phyloP scores from a whole-genome alignment of 2,797 vertebrate species.

The Falco cherrug region DNA sequence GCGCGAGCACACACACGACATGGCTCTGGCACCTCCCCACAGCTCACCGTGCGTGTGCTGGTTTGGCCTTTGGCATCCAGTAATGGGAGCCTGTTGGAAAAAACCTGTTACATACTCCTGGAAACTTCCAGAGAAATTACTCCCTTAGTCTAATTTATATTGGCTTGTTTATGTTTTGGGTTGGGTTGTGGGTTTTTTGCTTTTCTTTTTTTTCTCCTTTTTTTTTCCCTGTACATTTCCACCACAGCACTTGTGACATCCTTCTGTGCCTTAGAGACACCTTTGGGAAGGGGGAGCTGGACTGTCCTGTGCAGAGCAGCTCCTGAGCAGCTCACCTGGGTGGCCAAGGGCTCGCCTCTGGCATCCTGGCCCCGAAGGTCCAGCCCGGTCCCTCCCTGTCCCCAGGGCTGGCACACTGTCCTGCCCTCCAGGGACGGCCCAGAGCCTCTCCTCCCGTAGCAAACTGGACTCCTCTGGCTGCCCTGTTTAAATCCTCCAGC shows the following conservation, averaged over 20 bases:
- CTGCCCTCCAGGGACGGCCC: neutral
- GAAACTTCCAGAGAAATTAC: neutral
- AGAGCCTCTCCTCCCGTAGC: neutral
- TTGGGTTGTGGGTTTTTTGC: no score
- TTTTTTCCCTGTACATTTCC: neutral
- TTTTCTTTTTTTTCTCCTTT: no score
- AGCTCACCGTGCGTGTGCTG: neutral
- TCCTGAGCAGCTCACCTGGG: neutral
- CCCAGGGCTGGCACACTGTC: fast-evolving
- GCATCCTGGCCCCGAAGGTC: neutral
- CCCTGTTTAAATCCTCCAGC: neutral
- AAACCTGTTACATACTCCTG: fast-evolving
- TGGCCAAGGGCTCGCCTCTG: neutral
- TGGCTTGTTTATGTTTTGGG: neutral
- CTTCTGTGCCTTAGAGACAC: neutral
- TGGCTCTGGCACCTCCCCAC: neutral
- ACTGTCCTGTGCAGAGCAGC: neutral
- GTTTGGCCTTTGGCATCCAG: neutral
- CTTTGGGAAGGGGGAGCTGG: neutral
- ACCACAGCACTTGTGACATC: neutral
- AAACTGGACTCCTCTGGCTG: neutral
- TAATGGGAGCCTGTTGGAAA: neutral
- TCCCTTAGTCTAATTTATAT: neutral
- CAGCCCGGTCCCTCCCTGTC: neutral
- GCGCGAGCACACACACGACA: neutral